Percentiles rank a stretch among this genome's conserved stretches.
Conservation (phyloP, 2,113 vertebrate species). For the Antechinus flavipes region DNA sequence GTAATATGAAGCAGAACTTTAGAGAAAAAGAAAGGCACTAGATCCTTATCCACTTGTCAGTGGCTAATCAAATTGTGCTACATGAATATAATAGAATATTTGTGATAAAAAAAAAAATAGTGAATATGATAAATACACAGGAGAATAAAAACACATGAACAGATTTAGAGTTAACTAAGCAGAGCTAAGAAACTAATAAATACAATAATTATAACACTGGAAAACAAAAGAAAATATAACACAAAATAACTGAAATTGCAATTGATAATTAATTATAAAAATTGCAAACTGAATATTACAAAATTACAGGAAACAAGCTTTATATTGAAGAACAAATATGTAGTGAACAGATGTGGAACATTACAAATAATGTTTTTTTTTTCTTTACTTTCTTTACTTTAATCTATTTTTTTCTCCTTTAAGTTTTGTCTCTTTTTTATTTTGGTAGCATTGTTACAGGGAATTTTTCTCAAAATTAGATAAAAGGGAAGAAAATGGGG, state of each 20-base stretch:
- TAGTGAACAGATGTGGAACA: background rate
- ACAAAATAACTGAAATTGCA: background rate
- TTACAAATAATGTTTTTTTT: too few relatives aligned
- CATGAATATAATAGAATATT: background rate
- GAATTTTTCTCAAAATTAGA: background rate
- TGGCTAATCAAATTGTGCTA: background rate
- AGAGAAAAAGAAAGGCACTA: background rate
- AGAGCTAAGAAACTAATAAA: background rate
- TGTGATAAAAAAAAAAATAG: background rate
- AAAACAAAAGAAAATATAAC: background rate
- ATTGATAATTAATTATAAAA: too few relatives aligned
- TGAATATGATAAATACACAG: background rate
- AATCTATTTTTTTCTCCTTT: background rate
- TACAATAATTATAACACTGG: background rate
- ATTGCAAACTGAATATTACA: too few relatives aligned
- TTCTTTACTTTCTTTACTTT: too few relatives aligned
- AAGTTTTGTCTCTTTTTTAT: background rate
- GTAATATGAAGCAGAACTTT: background rate
- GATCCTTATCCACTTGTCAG: background rate
- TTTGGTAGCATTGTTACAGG: background rate
- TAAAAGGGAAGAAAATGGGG: background rate
- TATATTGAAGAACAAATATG: background rate
- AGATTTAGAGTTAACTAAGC: background rate
- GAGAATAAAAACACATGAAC: background rate
- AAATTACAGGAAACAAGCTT: background rate